phyloP scores from a whole-genome alignment of 2,888 invertebrate genomes.

The Eupithecia vulgata region DNA sequence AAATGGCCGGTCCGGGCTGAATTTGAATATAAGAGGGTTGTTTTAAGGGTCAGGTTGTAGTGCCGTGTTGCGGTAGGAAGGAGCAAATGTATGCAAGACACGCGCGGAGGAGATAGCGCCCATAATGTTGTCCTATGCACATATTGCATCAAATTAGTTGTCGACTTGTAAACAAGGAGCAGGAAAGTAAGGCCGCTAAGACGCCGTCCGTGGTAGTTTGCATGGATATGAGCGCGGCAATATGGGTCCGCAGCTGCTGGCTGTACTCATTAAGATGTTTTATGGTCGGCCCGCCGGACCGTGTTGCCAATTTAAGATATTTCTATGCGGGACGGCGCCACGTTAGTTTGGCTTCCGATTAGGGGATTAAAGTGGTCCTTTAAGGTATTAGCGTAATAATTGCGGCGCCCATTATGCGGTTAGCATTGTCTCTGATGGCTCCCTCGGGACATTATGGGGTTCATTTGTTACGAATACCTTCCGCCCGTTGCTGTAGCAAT shows the following conservation, averaged over 20 bases:
- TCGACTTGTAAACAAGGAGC: constrained; percentile 82
- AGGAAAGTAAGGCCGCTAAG: constrained; percentile 81
- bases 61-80: constrained; percentile 69
- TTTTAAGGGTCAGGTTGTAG: constrained; percentile 74
- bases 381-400: constrained; percentile 82
- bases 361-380: constrained; percentile 82
- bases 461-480: constrained; percentile 50
- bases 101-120: constrained; percentile 80
- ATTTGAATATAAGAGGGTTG: constrained; percentile 82
- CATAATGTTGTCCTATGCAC: constrained; percentile 84
- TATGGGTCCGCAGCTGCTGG: constrained; percentile 83
- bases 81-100: constrained; percentile 83
- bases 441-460: constrained; percentile 52
- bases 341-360: constrained; percentile 84
- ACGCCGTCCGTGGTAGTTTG: constrained; percentile 81
- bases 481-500: constrained; percentile 34
- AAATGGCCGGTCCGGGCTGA: constrained; percentile 81
- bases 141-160: constrained; percentile 85
- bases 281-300: constrained; percentile 83
- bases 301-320: constrained; percentile 84
- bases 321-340: constrained; percentile 82
- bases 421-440: constrained; percentile 65
- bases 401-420: constrained; percentile 77
- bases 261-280: constrained; percentile 85
- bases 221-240: constrained; percentile 84